Conservation (phyloP, 2,888 invertebrate species). For the Phengaris arion region DNA sequence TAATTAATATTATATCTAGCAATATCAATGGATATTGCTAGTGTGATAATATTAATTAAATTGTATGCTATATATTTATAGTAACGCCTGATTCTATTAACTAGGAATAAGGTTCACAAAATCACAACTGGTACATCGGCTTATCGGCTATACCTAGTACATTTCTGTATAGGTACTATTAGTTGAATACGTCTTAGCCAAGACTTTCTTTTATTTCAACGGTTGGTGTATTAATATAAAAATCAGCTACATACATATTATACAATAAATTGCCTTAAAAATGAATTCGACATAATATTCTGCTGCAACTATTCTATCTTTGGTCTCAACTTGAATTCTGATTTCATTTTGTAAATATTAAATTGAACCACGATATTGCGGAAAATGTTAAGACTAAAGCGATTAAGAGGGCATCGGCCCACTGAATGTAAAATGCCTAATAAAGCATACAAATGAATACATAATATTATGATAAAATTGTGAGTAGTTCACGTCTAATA, state of each 20-base stretch:
- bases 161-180: too few relatives aligned
- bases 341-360: constrained; percentile 59
- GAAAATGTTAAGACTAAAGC: constrained; percentile 62
- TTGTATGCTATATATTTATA: too few relatives aligned
- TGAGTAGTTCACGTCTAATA: constrained; percentile 75
- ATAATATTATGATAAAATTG: constrained; percentile 72
- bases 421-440: constrained; percentile 72
- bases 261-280: background rate
- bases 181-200: too few relatives aligned
- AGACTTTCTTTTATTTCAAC: background rate
- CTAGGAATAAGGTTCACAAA: too few relatives aligned
- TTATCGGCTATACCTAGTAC: too few relatives aligned
- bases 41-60: too few relatives aligned
- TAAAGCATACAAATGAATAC: constrained; percentile 70
- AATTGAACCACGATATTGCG: constrained; percentile 36
- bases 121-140: too few relatives aligned
- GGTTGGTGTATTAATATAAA: background rate
- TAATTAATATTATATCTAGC: too few relatives aligned
- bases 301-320: constrained; percentile 26
- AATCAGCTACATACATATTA: background rate
- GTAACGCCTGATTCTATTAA: too few relatives aligned
- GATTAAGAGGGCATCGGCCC: constrained; percentile 58
- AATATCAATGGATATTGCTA: too few relatives aligned
- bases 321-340: constrained; percentile 27
- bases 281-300: constrained; percentile 15